Evolutionary conservation across 1,140 invertebrate species (phyloP).

Genomic region (Drosophila ohnishii): DNA sequence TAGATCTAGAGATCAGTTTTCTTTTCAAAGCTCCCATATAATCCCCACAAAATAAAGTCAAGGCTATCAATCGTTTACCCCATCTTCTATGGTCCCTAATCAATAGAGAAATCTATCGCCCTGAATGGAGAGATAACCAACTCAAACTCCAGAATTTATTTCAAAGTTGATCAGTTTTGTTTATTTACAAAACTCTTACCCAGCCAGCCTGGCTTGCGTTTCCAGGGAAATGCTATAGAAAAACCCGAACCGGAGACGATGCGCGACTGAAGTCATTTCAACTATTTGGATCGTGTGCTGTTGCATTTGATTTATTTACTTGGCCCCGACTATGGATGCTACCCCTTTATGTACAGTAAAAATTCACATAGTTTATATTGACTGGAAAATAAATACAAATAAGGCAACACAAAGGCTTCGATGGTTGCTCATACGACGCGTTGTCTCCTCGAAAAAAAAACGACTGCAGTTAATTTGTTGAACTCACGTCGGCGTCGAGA

Average conservation of each 20-base stretch:
- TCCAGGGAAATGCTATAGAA: conserved; percentile 42
- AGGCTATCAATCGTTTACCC: conserved; percentile 24
- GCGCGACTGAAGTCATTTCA: conserved; percentile 33
- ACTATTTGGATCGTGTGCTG: conserved; percentile 41
- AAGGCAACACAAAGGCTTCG: conserved; percentile 62
- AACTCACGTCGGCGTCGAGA: conserved; percentile 49
- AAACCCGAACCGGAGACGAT: conserved; percentile 30
- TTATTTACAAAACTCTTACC: conserved; percentile 57
- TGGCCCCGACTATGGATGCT: conserved; percentile 39
- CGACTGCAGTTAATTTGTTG: conserved; percentile 67
- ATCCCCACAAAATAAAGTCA: neutral
- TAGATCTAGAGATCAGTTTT: neutral
- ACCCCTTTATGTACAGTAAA: conserved; percentile 72
- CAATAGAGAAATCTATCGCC: conserved; percentile 38
- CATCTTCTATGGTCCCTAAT: conserved; percentile 11
- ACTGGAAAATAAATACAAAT: conserved; percentile 82
- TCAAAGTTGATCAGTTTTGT: conserved; percentile 47
- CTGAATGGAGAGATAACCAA: conserved; percentile 40
- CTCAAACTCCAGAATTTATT: conserved; percentile 27
- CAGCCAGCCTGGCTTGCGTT: conserved; percentile 51
- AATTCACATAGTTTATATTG: conserved; percentile 81
- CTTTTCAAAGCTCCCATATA: neutral
- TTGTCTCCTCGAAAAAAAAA: conserved; percentile 40
- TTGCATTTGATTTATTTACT: conserved; percentile 77
- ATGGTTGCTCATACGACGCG: conserved; percentile 65